phyloP scores from a whole-genome alignment of 1,140 invertebrate species.

The Drosophila bifasciata region DNA sequence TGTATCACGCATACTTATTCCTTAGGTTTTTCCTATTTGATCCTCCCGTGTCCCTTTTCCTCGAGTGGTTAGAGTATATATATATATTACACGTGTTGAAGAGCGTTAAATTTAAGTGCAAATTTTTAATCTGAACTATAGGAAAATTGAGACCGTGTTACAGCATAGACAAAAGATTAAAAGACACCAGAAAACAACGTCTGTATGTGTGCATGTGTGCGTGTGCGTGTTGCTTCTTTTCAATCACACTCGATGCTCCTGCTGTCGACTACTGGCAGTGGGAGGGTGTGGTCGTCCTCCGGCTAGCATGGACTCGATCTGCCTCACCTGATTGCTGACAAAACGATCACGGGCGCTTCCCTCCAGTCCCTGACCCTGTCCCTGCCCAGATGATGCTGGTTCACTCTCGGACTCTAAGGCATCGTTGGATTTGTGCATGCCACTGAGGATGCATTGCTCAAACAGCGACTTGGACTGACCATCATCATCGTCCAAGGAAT shows the following conservation, averaged over 20 bases:
- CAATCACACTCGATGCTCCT: slow-evolving; percentile 35
- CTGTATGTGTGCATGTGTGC: background rate
- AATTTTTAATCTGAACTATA: slow-evolving; percentile 79
- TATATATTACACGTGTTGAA: slow-evolving; percentile 42
- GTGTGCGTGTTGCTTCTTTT: slow-evolving; percentile 10
- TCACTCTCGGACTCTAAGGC: slow-evolving; percentile 58
- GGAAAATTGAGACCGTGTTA: slow-evolving; percentile 79
- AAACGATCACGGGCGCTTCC: slow-evolving; percentile 53
- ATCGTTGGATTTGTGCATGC: slow-evolving; percentile 76
- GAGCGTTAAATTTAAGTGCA: slow-evolving; percentile 73
- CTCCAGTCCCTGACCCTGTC: slow-evolving; percentile 12
- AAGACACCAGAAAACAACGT: slow-evolving; percentile 20
- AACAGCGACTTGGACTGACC: slow-evolving; percentile 89
- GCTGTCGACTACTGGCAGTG: slow-evolving; percentile 29
- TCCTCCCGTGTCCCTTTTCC: slow-evolving; percentile 15
- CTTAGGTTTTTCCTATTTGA: slow-evolving; percentile 21
- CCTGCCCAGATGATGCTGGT: background rate
- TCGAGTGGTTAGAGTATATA: slow-evolving; percentile 27
- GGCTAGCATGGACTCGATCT: slow-evolving; percentile 70
- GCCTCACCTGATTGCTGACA: slow-evolving; percentile 72
- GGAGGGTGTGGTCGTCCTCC: slow-evolving; percentile 42
- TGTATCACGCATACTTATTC: slow-evolving; percentile 35
- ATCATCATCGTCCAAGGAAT: slow-evolving; percentile 88
- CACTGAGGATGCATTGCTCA: slow-evolving; percentile 89
- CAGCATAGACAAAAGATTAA: slow-evolving; percentile 55